Conservation (phyloP, 2,113 vertebrate genomes). For the Engystomops pustulosus region DNA sequence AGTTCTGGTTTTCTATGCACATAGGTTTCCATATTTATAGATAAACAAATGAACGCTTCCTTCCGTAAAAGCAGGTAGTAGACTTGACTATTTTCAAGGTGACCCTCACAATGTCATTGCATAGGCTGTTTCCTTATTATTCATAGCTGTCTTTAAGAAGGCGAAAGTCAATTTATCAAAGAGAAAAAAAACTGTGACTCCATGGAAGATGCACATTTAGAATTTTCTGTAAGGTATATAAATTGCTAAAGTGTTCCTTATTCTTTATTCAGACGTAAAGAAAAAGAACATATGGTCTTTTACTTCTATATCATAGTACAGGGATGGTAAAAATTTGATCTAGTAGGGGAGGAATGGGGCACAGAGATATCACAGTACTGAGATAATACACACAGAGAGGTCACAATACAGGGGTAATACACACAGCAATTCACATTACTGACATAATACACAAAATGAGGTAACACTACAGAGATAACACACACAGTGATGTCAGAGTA, state of each 20-base stretch:
- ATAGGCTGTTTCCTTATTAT: constrained; percentile 3
- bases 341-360: no score
- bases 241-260: not conserved
- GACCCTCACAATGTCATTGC: constrained; percentile 1
- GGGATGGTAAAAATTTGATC: no score
- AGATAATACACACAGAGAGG: no score
- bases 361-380: no score
- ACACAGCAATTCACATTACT: no score
- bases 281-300: no score
- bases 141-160: constrained; percentile 26
- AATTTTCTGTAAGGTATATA: not conserved
- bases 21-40: not conserved
- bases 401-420: no score
- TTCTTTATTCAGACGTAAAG: no score
- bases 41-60: not conserved
- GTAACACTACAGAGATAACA: no score
- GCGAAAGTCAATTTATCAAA: constrained; percentile 28
- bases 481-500: no score
- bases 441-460: no score
- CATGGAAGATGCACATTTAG: not conserved
- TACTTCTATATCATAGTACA: no score
- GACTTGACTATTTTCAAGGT: constrained; percentile 21
- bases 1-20: not conserved
- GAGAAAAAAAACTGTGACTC: not conserved
- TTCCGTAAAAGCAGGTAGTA: not conserved